Evolutionary conservation across 1,140 invertebrate genomes (phyloP), one percentile per base, ranked within the genome.

Genomic region (Archivesica marissinica): DNA sequence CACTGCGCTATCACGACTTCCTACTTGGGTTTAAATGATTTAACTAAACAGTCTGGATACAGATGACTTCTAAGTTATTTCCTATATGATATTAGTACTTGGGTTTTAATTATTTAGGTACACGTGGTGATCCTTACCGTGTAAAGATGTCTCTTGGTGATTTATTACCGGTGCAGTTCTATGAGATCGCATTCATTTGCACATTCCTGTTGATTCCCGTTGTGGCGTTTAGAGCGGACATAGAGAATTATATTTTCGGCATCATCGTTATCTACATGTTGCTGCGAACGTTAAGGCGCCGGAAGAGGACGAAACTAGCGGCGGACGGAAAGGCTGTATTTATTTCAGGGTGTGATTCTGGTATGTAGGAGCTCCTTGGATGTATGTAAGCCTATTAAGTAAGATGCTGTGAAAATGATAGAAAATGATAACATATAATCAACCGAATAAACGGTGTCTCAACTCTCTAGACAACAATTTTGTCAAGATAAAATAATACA

Each of bases 301-400:
- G 54, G 70, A 70, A 28, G 30, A 56, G 38, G 41, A 39, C 23
- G 9, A 75, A n/a, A 72, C 23, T 83, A 30, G 38, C 54, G 23
- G 35, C 25, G n/a, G 70, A 74, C 17, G 70, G 68, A 20, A 83
- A 83, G 44, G 80, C 80, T 25, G 80, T 83, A 3, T 75, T 83
- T 33, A 75, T 83, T 39, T 64, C 80, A 11, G 80, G 80, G 0
- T 83, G 80, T 41, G 80, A 83, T 38, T 28, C 80, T 1, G 80
- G 80, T 83, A 74, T 17, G 59, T 64, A 6, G 9, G 44, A 11
- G 9, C 44, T 11, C 20, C 44, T 50, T 11, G 44, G 44, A n/a
- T 23, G 52, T 4, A 23, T 56, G 20, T 47, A 11, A 47, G 9
- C 44, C 9, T 47, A 47, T 47, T 47, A 9, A 9, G 9, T 11